Conservation (phyloP, 2,797 vertebrate species). For the Numenius phaeopus region DNA sequence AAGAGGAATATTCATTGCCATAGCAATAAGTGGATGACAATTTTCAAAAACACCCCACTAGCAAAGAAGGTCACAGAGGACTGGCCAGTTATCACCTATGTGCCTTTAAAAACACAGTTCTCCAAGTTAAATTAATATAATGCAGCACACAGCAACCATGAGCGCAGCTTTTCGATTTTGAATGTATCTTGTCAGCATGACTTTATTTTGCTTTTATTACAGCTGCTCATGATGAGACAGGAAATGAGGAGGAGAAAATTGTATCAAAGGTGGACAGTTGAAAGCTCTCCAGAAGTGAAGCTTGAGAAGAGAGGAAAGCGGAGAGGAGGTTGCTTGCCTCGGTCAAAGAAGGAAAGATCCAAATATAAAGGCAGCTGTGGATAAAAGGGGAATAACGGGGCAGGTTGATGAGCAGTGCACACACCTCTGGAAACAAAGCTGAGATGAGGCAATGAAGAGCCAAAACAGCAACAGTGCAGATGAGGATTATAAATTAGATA, state of each 20-base stretch:
- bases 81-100: background rate
- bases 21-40: background rate
- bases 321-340: background rate
- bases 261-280: background rate
- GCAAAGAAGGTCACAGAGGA: background rate
- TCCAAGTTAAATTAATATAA: background rate
- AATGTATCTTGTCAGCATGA: background rate
- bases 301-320: background rate
- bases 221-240: background rate
- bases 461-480: background rate
- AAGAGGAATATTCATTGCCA: conserved; percentile 49
- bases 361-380: background rate
- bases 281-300: background rate
- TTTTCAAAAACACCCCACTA: conserved; percentile 15
- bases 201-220: background rate
- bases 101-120: background rate
- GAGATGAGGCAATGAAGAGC: background rate
- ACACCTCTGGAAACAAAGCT: background rate
- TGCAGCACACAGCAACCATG: background rate
- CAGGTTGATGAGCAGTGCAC: background rate
- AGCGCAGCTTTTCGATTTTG: background rate
- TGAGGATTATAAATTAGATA: background rate
- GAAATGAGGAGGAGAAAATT: background rate
- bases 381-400: background rate
- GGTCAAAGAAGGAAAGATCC: background rate